A percentile compares a stretch with the other conserved stretches of the same genome.
Evolutionary conservation across 1,140 invertebrate genomes (phyloP).

Genomic region (Contarinia nasturtii): DNA sequence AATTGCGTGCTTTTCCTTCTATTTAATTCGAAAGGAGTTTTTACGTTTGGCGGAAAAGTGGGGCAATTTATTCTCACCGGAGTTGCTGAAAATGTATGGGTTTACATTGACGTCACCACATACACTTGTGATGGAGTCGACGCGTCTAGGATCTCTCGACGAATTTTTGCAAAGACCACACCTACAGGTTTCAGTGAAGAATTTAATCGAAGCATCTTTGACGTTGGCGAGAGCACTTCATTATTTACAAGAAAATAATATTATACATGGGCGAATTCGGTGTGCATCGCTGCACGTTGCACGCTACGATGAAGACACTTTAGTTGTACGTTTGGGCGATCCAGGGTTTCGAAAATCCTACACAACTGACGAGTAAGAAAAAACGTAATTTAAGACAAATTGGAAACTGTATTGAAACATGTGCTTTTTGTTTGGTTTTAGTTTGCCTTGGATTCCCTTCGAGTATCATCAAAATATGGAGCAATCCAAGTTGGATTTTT

Average conservation of each 20-base stretch:
- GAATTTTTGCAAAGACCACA: slow-evolving; percentile 36
- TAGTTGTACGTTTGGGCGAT: slow-evolving; percentile 58
- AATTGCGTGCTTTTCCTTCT: neutral
- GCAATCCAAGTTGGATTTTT: slow-evolving; percentile 35
- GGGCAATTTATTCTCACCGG: slow-evolving; percentile 49
- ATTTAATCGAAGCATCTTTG: slow-evolving; percentile 58
- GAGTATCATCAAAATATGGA: slow-evolving; percentile 53
- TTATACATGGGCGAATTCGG: slow-evolving; percentile 70
- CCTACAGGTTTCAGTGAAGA: slow-evolving; percentile 37
- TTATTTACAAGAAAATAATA: slow-evolving; percentile 44
- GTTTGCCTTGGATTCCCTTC: slow-evolving; percentile 69
- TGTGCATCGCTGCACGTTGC: slow-evolving; percentile 63
- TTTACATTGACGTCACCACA: slow-evolving; percentile 51
- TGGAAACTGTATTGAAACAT: no score
- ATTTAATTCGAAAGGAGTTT: slow-evolving; percentile 41
- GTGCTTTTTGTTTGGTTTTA: slow-evolving; percentile 13
- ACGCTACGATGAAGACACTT: slow-evolving; percentile 31
- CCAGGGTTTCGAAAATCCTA: slow-evolving; percentile 40
- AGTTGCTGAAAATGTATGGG: slow-evolving; percentile 55
- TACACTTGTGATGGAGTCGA: slow-evolving; percentile 64
- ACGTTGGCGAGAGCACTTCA: slow-evolving; percentile 53
- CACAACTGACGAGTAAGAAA: slow-evolving; percentile 42
- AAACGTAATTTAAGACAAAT: slow-evolving; percentile 9
- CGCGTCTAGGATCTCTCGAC: slow-evolving; percentile 57
- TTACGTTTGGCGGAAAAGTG: slow-evolving; percentile 52